Evolutionary conservation across 2,888 invertebrate genomes (phyloP).

Genomic region (Scrobipalpa costella): DNA sequence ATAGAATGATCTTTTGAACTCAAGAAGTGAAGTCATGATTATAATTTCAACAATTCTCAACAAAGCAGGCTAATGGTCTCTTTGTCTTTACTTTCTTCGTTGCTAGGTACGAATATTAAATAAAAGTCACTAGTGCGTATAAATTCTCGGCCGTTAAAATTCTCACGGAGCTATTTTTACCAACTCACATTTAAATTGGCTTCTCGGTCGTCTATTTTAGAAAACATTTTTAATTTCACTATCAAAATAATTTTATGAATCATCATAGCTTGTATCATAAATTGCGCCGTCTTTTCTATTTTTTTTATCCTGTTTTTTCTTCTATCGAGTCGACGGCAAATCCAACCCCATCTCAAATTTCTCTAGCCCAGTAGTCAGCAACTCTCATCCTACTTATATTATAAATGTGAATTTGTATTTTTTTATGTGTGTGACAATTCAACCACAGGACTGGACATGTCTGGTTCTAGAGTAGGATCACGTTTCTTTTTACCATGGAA

Average conservation of each 20-base stretch:
- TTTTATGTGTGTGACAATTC: too few relatives aligned
- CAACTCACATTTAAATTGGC: constrained; percentile 5
- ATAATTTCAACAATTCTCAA: not conserved
- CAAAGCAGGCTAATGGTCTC: not conserved
- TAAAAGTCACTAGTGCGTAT: not conserved
- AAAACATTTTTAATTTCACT: constrained; percentile 1
- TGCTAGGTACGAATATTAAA: not conserved
- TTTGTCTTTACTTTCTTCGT: not conserved
- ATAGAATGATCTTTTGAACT: too few relatives aligned
- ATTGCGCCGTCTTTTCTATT: not conserved
- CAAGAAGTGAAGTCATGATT: not conserved
- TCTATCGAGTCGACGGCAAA: too few relatives aligned
- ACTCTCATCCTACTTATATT: too few relatives aligned
- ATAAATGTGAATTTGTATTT: too few relatives aligned
- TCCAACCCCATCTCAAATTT: too few relatives aligned
- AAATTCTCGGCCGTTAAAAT: constrained; percentile 1
- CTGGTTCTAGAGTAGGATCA: too few relatives aligned
- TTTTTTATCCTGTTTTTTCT: too few relatives aligned
- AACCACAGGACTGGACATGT: too few relatives aligned
- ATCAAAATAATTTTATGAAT: constrained; percentile 6
- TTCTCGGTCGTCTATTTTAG: not conserved
- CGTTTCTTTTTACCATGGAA: too few relatives aligned
- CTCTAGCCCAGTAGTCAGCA: too few relatives aligned
- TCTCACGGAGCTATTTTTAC: constrained; percentile 10
- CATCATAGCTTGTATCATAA: not conserved